Percentiles rank a stretch among this genome's conserved stretches.
phyloP scores from a whole-genome alignment of 2,888 invertebrate genomes.

The Drosophila rellima region DNA sequence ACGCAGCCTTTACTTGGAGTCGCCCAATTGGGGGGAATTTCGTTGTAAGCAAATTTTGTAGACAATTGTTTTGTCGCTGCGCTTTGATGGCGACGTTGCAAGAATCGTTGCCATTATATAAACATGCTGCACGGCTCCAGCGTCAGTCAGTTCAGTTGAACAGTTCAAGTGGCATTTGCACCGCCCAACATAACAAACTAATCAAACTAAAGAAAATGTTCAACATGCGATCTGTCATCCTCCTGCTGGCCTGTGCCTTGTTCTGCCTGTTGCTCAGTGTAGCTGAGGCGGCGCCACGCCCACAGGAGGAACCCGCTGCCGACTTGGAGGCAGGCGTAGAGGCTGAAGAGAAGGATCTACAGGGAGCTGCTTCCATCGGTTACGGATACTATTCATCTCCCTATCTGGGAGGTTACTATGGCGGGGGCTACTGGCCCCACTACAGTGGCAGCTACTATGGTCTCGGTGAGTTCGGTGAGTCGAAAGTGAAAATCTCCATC shows the following conservation, averaged over 20 bases:
- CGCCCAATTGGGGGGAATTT: conserved; percentile 60
- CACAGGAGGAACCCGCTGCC: conserved; percentile 65
- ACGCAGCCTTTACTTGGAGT: conserved; percentile 67
- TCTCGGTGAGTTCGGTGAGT: conserved; percentile 69
- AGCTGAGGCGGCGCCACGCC: conserved; percentile 63
- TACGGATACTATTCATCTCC: conserved; percentile 84
- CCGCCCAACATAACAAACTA: conserved; percentile 14
- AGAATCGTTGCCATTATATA: conserved; percentile 81
- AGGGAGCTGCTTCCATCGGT: conserved; percentile 82
- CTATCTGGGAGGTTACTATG: conserved; percentile 71
- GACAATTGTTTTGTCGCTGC: conserved; percentile 81
- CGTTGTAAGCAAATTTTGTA: conserved; percentile 61
- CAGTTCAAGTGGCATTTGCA: conserved; percentile 73
- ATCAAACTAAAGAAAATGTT: conserved; percentile 61
- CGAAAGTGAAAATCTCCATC: background rate
- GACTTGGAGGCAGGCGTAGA: conserved; percentile 74
- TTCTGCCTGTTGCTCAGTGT: conserved; percentile 48
- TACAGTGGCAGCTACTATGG: conserved; percentile 76
- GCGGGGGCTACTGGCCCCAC: conserved; percentile 75
- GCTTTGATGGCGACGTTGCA: conserved; percentile 76
- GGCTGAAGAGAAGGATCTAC: conserved; percentile 80
- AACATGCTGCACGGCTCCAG: conserved; percentile 66
- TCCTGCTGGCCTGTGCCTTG: conserved; percentile 62
- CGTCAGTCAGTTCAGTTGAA: conserved; percentile 75
- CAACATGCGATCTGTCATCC: conserved; percentile 50